Evolutionary conservation across 1,140 invertebrate species (phyloP).

Genomic region (Olivierus martensii): DNA sequence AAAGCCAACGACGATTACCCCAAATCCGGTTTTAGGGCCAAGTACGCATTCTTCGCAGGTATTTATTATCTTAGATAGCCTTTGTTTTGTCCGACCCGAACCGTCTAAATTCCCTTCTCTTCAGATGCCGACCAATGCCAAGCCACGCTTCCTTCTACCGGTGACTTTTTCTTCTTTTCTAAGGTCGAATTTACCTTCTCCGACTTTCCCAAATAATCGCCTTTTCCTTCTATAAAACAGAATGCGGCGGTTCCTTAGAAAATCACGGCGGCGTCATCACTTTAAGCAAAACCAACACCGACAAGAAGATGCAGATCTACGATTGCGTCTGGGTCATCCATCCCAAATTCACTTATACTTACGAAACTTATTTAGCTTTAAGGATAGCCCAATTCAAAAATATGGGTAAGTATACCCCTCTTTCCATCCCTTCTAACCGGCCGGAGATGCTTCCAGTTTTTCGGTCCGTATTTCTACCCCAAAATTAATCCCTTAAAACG

Average conservation of each 20-base stretch:
- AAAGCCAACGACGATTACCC: conserved; percentile 51
- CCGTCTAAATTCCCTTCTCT: too few relatives aligned
- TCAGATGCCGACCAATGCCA: conserved; percentile 14
- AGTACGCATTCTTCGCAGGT: conserved; percentile 40
- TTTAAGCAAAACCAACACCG: conserved; percentile 51
- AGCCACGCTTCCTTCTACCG: conserved; percentile 14
- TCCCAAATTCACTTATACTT: conserved; percentile 10
- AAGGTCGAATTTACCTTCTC: too few relatives aligned
- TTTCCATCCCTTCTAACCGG: too few relatives aligned
- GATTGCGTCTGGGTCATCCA: conserved; percentile 63
- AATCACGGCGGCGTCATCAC: conserved; percentile 57
- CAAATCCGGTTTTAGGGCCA: conserved; percentile 49
- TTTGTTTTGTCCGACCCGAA: too few relatives aligned
- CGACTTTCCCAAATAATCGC: too few relatives aligned
- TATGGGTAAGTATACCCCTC: conserved; percentile 2
- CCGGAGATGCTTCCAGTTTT: too few relatives aligned
- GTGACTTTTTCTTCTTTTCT: too few relatives aligned
- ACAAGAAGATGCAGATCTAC: conserved; percentile 35
- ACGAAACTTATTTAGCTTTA: conserved; percentile 46
- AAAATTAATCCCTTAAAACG: too few relatives aligned
- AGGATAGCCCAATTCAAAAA: conserved; percentile 35
- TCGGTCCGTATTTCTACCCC: too few relatives aligned
- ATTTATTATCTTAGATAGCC: too few relatives aligned
- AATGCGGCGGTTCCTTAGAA: conserved; percentile 56
- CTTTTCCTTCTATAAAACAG: conserved; percentile 26